Conservation (phyloP, 2,888 invertebrate genomes). For the Acanthosepion pharaonis region DNA sequence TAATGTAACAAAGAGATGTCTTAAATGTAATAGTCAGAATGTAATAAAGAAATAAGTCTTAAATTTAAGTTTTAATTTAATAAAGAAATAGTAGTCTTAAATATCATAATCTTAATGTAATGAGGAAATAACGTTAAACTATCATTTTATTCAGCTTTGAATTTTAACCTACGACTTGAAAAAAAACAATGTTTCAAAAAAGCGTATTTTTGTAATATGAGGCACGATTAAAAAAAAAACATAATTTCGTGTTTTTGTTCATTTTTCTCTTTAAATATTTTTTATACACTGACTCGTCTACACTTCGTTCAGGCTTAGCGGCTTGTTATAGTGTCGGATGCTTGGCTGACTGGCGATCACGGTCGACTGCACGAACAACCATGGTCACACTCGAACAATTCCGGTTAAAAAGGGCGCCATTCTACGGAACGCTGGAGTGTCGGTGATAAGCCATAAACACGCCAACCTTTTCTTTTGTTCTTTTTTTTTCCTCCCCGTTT, state of each 20-base stretch:
- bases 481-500: not conserved
- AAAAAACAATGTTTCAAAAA: not conserved
- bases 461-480: not conserved
- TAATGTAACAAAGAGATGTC: too few species aligned
- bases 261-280: not conserved
- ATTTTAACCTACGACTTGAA: too few species aligned
- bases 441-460: slow-evolving; percentile 33
- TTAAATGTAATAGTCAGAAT: too few species aligned
- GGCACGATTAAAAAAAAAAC: not conserved
- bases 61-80: too few species aligned
- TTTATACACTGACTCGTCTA: not conserved
- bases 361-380: not conserved
- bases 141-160: too few species aligned
- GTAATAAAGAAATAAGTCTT: too few species aligned
- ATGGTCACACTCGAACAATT: not conserved
- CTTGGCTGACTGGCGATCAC: not conserved
- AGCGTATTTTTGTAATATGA: not conserved
- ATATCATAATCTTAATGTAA: too few species aligned
- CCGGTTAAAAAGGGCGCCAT: not conserved
- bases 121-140: too few species aligned
- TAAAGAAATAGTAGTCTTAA: too few species aligned
- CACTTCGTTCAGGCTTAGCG: not conserved
- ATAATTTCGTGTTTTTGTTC: not conserved
- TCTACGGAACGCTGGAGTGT: not conserved
- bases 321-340: not conserved